Evolutionary conservation across 2,888 invertebrate species (phyloP), one percentile per base, ranked within the genome.

Genomic region (Invenusta paracnida): DNA sequence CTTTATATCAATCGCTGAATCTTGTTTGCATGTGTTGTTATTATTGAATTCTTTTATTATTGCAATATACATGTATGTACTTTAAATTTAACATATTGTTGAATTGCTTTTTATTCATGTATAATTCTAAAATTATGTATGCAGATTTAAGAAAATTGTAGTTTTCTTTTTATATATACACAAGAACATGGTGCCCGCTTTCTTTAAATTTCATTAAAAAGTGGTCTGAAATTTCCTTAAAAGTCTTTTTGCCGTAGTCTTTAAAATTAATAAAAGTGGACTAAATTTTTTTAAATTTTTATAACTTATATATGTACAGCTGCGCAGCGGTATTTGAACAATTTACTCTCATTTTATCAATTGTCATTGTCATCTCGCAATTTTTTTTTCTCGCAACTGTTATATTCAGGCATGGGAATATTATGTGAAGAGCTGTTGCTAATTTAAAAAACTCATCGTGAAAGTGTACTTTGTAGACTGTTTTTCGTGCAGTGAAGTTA

Each of bases 401-500:
- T 48, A 5, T 11, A 48, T 11, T 48, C 48, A 48, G 17, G 73
- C 11, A 73, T 73, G 27, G 2, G 11, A 73, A 73, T 73, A 5
- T 13, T 13, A 73, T 73, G 73, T 25, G 5, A 13, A 23, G 25
- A 73, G 73, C 5, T 13, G 73, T 23, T 73, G 73, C 17, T 23
- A 73, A 2, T 25, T 73, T 23, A 73, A 73, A 73, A 73, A 23
- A 73, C 11, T 25, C 23, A 23, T 73, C 27, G 25, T 73, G 73
- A 23, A 73, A 73, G 73, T 23, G 73, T 73, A 73, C 73, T 73
- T 73, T 23, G 73, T 73, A 73, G 73, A 73, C 73, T 73, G 73
- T 73, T 5, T 73, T 73, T 73, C 23, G 27, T 73, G 73, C 25
- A 73, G 27, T 73, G 73, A 73, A n/a, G 73, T 73, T 73, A 73